Evolutionary conservation across 2,888 invertebrate genomes (phyloP).

Genomic region (Xestia ashworthii): DNA sequence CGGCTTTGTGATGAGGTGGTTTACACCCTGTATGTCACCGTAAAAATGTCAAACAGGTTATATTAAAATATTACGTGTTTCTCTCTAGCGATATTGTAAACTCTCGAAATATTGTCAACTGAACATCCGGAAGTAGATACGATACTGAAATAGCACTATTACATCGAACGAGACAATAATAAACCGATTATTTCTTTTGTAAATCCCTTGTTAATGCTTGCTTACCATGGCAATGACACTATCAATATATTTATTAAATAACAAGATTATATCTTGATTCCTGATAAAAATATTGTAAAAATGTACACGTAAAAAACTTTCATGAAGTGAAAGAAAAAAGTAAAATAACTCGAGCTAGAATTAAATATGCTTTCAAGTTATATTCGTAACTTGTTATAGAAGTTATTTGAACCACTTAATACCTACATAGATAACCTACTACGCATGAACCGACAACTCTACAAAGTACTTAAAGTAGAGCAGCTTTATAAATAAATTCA

Average conservation of each 20-base stretch:
- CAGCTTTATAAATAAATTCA: conserved; percentile 26
- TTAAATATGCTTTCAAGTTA: not conserved
- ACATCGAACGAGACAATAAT: conserved; percentile 8
- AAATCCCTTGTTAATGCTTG: conserved; percentile 10
- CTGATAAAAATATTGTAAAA: not conserved
- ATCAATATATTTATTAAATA: not conserved
- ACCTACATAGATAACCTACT: not conserved
- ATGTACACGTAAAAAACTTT: not conserved
- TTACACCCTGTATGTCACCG: too few relatives aligned
- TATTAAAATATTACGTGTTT: too few relatives aligned
- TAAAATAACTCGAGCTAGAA: not conserved
- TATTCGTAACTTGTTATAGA: not conserved
- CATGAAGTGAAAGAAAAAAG: not conserved
- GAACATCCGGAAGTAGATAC: too few relatives aligned
- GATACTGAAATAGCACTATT: conserved; percentile 8
- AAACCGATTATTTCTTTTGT: conserved; percentile 12
- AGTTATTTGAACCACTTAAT: not conserved
- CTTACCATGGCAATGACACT: conserved; percentile 9
- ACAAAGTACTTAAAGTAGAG: conserved; percentile 15
- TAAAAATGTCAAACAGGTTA: too few relatives aligned
- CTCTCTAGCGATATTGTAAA: too few relatives aligned
- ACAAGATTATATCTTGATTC: not conserved
- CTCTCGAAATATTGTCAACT: too few relatives aligned
- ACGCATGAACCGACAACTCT: conserved; percentile 2
- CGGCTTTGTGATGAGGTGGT: too few relatives aligned